Evolutionary conservation across 2,113 vertebrate genomes (phyloP).

Genomic region (Pandion haliaetus): DNA sequence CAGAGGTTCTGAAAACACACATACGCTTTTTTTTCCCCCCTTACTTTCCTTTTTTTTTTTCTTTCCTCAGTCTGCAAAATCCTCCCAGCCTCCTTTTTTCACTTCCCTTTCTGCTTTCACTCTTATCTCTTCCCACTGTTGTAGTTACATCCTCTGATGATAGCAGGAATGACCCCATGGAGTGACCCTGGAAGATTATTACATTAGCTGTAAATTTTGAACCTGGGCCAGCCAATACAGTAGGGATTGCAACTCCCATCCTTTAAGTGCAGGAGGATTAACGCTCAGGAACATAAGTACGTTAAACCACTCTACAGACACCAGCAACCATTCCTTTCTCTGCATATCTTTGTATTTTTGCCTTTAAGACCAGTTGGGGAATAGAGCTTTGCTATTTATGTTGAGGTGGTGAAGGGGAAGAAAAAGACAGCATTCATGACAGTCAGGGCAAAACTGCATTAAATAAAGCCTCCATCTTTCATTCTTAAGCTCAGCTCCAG

Average conservation of each 20-base stretch:
- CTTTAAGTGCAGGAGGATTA: slow-evolving; percentile 62
- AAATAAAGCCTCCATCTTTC: slow-evolving; percentile 54
- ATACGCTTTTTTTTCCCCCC: not conserved
- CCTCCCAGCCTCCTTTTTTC: not conserved
- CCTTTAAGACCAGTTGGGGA: slow-evolving; percentile 43
- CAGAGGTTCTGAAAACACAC: not conserved
- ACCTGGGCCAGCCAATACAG: slow-evolving; percentile 5
- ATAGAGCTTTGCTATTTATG: slow-evolving; percentile 53
- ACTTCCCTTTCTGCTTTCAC: not conserved
- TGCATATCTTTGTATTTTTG: slow-evolving; percentile 17
- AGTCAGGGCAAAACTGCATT: slow-evolving; percentile 20
- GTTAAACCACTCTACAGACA: slow-evolving; percentile 46
- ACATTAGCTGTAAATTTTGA: slow-evolving; percentile 46
- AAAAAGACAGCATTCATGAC: slow-evolving; percentile 45
- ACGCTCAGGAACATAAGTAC: not conserved
- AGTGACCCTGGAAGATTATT: slow-evolving; percentile 5
- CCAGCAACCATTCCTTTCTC: not conserved
- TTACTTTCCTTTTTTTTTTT: not conserved
- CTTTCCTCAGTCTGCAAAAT: not conserved
- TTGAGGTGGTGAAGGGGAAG: slow-evolving; percentile 35
- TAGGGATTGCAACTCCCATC: slow-evolving; percentile 37
- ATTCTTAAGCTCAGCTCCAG: slow-evolving; percentile 33
- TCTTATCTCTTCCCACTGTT: slow-evolving; percentile 17
- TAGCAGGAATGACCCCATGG: slow-evolving; percentile 8
- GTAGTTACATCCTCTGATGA: slow-evolving; percentile 24